Evolutionary conservation across 2,888 invertebrate genomes (phyloP).

Genomic region (Tribolium freemani): DNA sequence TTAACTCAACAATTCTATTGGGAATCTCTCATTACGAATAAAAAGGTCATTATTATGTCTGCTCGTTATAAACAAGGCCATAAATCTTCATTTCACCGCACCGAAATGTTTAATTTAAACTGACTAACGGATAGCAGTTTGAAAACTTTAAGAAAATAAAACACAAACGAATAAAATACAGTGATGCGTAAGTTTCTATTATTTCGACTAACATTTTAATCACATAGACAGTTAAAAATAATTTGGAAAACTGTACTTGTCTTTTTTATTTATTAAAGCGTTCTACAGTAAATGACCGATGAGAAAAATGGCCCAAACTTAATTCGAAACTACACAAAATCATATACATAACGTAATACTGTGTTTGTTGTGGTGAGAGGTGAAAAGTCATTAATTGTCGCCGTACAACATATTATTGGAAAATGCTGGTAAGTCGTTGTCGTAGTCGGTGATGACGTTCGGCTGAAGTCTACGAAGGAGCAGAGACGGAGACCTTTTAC

Average conservation of each 20-base stretch:
- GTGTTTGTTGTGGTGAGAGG: slow-evolving; percentile 17
- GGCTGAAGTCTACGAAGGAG: slow-evolving; percentile 28
- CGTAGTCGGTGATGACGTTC: slow-evolving; percentile 25
- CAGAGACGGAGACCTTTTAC: slow-evolving; percentile 21
- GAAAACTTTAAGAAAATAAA: background rate
- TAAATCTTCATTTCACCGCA: background rate
- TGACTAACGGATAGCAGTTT: background rate
- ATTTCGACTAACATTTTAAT: slow-evolving; percentile 23
- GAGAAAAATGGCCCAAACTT: slow-evolving; percentile 5
- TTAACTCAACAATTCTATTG: slow-evolving; percentile 8
- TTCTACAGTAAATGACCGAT: slow-evolving; percentile 13
- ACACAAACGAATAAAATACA: background rate
- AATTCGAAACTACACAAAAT: slow-evolving; percentile 12
- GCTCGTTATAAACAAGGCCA: slow-evolving; percentile 10
- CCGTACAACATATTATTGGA: slow-evolving; percentile 26
- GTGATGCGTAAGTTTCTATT: background rate
- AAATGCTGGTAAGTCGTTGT: slow-evolving; percentile 17
- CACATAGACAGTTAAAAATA: slow-evolving; percentile 6
- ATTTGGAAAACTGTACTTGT: slow-evolving; percentile 18
- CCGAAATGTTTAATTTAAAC: background rate
- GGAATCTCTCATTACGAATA: slow-evolving; percentile 24
- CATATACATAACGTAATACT: slow-evolving; percentile 30
- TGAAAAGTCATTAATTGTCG: slow-evolving; percentile 27
- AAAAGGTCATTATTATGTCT: slow-evolving; percentile 14
- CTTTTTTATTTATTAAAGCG: slow-evolving; percentile 38